Evolutionary conservation across 2,113 vertebrate genomes (phyloP).

Genomic region (Scytalopus superciliaris): DNA sequence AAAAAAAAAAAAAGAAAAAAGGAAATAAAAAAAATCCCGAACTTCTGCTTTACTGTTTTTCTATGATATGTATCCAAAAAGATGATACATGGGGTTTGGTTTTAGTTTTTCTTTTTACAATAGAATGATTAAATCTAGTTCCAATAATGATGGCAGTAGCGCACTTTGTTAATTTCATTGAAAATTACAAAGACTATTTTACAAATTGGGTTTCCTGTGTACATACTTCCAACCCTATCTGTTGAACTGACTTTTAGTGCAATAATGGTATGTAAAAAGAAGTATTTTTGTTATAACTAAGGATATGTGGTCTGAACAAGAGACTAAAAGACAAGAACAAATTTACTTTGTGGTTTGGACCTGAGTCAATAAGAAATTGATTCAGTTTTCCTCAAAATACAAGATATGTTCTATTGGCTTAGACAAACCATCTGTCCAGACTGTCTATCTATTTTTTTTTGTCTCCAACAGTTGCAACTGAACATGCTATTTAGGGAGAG

Average conservation of each 20-base stretch:
- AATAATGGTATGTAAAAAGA: background rate
- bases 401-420: background rate
- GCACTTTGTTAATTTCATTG: background rate
- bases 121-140: background rate
- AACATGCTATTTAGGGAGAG: background rate
- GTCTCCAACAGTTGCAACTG: background rate
- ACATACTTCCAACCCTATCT: background rate
- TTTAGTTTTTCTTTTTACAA: background rate
- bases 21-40: background rate
- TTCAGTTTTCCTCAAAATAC: background rate
- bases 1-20: background rate
- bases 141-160: background rate
- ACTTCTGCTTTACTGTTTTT: conserved; percentile 3
- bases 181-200: background rate
- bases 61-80: background rate
- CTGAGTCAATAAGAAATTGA: background rate
- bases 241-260: background rate
- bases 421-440: background rate
- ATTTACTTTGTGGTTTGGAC: conserved; percentile 30
- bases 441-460: background rate
- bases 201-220: background rate
- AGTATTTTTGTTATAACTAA: conserved; percentile 34
- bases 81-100: background rate
- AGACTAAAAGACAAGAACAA: background rate
- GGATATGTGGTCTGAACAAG: background rate